phyloP scores from a whole-genome alignment of 2,113 vertebrate species.

The Protobothrops flavoviridis region DNA sequence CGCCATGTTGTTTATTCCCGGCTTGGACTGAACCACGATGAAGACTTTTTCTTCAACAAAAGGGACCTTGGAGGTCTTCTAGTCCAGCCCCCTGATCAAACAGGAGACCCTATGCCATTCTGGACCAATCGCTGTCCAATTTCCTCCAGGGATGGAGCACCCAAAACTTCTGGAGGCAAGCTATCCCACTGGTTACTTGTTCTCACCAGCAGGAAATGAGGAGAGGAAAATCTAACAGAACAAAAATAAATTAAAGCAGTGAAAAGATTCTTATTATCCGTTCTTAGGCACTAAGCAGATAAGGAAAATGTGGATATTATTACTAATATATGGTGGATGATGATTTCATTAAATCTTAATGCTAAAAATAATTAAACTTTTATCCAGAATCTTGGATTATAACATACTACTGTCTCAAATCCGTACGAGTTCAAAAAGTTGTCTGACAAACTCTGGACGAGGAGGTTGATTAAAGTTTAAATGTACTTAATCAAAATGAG shows the following conservation, averaged over 20 bases:
- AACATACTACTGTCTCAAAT: neutral
- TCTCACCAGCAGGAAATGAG: neutral
- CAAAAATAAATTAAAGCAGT: neutral
- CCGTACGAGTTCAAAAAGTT: neutral
- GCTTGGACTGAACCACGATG: no score
- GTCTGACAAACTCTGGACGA: neutral
- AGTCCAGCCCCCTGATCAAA: no score
- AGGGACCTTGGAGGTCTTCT: no score
- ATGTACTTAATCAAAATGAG: neutral
- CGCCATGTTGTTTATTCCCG: no score
- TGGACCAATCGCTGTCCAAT: no score
- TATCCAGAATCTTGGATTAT: neutral
- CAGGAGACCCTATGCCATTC: no score
- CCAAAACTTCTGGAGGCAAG: no score
- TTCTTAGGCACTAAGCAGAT: neutral
- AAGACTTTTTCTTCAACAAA: no score
- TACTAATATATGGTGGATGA: neutral
- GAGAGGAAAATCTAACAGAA: neutral
- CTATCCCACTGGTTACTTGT: no score
- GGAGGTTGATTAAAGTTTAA: neutral
- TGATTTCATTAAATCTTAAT: neutral
- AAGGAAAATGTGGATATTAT: neutral
- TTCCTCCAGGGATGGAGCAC: no score
- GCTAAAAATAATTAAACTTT: neutral
- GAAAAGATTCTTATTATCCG: neutral